Percentiles rank a stretch among this genome's conserved stretches.
These are phyloP conservation scores for Drosophila koepferae DNA, from an alignment of 2,888 invertebrate species.

Conservation along the genomic window DNA sequence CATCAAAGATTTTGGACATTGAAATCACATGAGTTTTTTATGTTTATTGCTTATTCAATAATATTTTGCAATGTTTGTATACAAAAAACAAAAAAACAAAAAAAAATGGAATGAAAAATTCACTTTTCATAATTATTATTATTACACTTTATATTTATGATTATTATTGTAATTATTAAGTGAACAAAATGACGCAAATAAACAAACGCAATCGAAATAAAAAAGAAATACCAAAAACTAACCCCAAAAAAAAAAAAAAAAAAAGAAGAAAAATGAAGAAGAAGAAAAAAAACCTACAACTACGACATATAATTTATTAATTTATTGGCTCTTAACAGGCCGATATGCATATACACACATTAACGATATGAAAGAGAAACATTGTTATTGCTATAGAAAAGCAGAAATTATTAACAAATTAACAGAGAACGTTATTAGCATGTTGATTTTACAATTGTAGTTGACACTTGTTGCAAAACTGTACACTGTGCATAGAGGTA, in stretches of 20 bases:
- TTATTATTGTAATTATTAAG: constrained; percentile 74
- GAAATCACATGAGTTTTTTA: constrained; percentile 58
- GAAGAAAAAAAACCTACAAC: constrained; percentile 17
- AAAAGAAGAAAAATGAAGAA: constrained; percentile 5
- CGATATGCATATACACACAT: constrained; percentile 47
- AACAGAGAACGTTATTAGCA: constrained; percentile 8
- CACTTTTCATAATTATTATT: constrained; percentile 70
- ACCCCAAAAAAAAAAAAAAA: constrained; percentile 14
- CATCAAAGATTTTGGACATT: constrained; percentile 48
- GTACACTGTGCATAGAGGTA: constrained; percentile 14
- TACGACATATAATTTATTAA: constrained; percentile 30
- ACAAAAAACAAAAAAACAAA: constrained; percentile 40
- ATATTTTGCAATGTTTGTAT: constrained; percentile 69
- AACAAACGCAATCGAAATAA: constrained; percentile 65
- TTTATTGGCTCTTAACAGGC: constrained; percentile 23
- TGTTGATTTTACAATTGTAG: constrained; percentile 37
- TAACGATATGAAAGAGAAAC: constrained; percentile 19
- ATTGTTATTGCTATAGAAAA: constrained; percentile 55
- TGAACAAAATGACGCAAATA: constrained; percentile 73
- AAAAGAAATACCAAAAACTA: constrained; percentile 22
- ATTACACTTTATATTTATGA: constrained; percentile 74
- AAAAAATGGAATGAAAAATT: constrained; percentile 35
- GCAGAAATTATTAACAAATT: constrained; percentile 32
- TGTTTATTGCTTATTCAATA: constrained; percentile 53
- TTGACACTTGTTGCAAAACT: constrained; percentile 4